Conservation (phyloP, 2,797 vertebrate genomes). For the Cirrhinus mrigala region DNA sequence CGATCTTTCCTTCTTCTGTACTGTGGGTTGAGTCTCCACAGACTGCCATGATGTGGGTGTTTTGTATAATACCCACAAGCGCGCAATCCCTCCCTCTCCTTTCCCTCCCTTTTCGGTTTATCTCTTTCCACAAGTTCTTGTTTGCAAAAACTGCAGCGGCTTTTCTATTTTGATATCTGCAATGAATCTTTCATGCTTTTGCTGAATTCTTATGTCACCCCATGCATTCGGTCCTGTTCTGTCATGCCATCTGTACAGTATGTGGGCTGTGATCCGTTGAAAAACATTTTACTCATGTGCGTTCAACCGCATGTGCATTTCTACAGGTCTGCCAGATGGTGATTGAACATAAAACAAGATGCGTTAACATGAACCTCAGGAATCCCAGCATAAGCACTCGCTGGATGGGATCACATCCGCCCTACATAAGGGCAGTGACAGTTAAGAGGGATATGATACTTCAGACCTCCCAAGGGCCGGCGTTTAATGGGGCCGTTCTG, state of each 20-base stretch:
- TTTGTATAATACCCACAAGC: slow-evolving; percentile 33
- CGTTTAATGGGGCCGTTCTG: slow-evolving; percentile 25
- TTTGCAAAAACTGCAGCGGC: not conserved
- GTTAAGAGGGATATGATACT: slow-evolving; percentile 27
- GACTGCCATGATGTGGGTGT: slow-evolving; percentile 49
- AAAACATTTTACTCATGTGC: not conserved
- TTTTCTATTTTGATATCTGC: slow-evolving; percentile 3
- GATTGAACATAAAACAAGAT: not conserved
- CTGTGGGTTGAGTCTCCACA: slow-evolving; percentile 32
- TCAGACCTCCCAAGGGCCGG: slow-evolving; percentile 6
- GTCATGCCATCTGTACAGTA: not conserved
- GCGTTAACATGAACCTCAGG: slow-evolving; percentile 18
- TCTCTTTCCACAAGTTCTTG: not conserved
- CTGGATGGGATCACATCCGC: slow-evolving; percentile 7
- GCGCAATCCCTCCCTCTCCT: slow-evolving; percentile 28
- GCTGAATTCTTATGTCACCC: not conserved
- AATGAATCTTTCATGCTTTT: slow-evolving; percentile 10
- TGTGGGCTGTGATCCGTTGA: not conserved
- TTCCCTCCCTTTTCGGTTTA: slow-evolving; percentile 15
- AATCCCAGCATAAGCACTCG: slow-evolving; percentile 6
- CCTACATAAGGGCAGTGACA: slow-evolving; percentile 1
- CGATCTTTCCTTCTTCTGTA: slow-evolving; percentile 18
- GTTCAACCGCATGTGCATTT: not conserved
- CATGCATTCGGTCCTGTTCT: not conserved
- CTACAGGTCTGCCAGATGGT: not conserved